Conservation (phyloP, 1,140 invertebrate genomes). For the Eulimnadia texana region DNA sequence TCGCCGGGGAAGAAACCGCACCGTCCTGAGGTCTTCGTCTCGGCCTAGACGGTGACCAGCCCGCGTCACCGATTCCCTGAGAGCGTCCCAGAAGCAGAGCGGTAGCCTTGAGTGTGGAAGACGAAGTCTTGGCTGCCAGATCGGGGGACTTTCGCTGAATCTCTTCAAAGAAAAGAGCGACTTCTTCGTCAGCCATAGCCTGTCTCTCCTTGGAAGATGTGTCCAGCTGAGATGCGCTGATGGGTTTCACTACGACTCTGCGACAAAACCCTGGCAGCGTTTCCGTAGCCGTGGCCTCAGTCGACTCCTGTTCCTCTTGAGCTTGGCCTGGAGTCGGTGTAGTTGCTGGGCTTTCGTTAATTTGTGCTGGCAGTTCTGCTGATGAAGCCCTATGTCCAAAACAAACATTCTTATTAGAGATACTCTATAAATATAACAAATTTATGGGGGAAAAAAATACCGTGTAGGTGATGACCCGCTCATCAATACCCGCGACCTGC, state of each 20-base stretch:
- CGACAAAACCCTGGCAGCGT: slow-evolving; percentile 1
- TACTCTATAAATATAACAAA: too few species aligned
- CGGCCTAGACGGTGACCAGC: slow-evolving; percentile 10
- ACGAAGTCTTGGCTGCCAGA: background rate
- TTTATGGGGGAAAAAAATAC: too few species aligned
- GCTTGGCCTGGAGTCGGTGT: background rate
- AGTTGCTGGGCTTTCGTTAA: background rate
- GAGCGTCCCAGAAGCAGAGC: slow-evolving; percentile 6
- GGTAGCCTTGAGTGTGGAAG: background rate
- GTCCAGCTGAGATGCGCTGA: background rate
- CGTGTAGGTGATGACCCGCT: background rate
- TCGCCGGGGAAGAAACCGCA: slow-evolving; percentile 1
- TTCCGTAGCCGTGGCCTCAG: slow-evolving; percentile 1
- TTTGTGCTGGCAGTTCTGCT: background rate
- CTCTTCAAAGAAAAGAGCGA: slow-evolving; percentile 2
- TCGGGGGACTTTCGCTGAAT: background rate
- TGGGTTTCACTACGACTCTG: slow-evolving; percentile 2
- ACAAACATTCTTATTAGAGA: too few species aligned
- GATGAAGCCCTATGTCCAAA: too few species aligned
- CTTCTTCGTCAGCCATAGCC: slow-evolving; percentile 6
- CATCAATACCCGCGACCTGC: background rate
- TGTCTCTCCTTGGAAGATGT: background rate
- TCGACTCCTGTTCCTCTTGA: background rate
- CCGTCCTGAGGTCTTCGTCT: background rate
- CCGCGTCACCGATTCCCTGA: slow-evolving; percentile 5